These are phyloP conservation scores for Lagopus leucura DNA, from an alignment of 2,113 vertebrate species.

Conservation along the genomic window DNA sequence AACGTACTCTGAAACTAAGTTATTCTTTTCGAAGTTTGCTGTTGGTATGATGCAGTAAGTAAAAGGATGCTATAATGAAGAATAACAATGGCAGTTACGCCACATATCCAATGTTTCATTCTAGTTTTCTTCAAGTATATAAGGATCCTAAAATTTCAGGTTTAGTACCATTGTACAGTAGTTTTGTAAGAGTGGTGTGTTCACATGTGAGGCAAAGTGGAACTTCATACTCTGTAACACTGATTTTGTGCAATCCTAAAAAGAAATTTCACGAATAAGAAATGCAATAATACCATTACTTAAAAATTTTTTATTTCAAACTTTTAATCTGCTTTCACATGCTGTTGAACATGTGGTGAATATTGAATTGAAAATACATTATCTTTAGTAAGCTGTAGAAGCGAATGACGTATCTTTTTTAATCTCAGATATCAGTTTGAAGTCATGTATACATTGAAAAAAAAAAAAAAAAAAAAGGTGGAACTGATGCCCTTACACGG, in stretches of 20 bases:
- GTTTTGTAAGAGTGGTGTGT: not conserved
- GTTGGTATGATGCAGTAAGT: not conserved
- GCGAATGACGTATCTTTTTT: not conserved
- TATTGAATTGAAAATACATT: not conserved
- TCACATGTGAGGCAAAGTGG: not conserved
- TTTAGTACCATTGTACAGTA: not conserved
- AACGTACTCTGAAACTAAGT: not conserved
- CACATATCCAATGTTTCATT: not conserved
- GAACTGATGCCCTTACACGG: not conserved
- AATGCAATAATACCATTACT: not conserved
- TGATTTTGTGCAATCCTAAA: not conserved
- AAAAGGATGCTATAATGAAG: not conserved
- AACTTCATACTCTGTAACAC: not conserved
- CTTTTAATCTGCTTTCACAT: slow-evolving; percentile 1
- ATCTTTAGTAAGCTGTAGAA: not conserved
- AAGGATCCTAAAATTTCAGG: not conserved
- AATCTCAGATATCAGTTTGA: not conserved
- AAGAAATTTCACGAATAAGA: not conserved
- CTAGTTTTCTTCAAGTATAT: rapidly evolving
- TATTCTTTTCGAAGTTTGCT: not conserved
- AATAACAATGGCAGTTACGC: not conserved
- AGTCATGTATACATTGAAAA: not conserved
- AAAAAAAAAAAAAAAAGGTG: rapidly evolving
- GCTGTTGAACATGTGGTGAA: not conserved
- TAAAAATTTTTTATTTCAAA: not conserved